phyloP scores from a whole-genome alignment of 1,140 invertebrate species.

The Teleogryllus occipitalis region DNA sequence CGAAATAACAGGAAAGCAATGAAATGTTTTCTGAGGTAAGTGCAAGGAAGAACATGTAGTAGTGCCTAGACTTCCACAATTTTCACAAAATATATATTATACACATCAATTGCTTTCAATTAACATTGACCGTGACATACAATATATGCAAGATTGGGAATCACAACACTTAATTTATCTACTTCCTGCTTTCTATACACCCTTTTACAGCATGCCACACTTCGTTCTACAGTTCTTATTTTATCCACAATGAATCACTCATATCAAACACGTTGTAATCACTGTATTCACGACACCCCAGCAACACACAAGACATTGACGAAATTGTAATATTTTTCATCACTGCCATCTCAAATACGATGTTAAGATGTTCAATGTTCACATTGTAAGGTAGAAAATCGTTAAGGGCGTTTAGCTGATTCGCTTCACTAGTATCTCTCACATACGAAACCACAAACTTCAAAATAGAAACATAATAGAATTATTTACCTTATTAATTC shows the following conservation, averaged over 20 bases:
- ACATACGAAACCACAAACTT: neutral
- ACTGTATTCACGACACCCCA: neutral
- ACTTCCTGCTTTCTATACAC: neutral
- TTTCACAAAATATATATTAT: too few species aligned
- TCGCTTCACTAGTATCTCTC: neutral
- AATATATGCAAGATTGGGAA: neutral
- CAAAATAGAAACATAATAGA: neutral
- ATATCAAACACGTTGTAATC: neutral
- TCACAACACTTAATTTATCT: neutral
- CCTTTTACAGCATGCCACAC: neutral
- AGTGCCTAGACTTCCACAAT: too few species aligned
- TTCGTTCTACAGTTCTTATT: neutral
- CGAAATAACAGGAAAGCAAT: too few species aligned
- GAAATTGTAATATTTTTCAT: constrained; percentile 8
- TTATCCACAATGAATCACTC: neutral
- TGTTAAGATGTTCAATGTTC: constrained; percentile 33
- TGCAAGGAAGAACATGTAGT: too few species aligned
- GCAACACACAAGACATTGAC: neutral
- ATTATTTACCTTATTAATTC: constrained; percentile 81
- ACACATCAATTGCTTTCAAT: too few species aligned
- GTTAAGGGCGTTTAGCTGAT: constrained; percentile 41
- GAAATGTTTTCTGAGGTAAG: too few species aligned
- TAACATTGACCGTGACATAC: too few species aligned
- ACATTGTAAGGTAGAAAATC: constrained; percentile 39
- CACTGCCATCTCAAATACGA: constrained; percentile 20